Evolutionary conservation across 2,797 vertebrate species (phyloP), one percentile per base, ranked within the genome.

Genomic region (Oryzias dopingdopingensis): DNA sequence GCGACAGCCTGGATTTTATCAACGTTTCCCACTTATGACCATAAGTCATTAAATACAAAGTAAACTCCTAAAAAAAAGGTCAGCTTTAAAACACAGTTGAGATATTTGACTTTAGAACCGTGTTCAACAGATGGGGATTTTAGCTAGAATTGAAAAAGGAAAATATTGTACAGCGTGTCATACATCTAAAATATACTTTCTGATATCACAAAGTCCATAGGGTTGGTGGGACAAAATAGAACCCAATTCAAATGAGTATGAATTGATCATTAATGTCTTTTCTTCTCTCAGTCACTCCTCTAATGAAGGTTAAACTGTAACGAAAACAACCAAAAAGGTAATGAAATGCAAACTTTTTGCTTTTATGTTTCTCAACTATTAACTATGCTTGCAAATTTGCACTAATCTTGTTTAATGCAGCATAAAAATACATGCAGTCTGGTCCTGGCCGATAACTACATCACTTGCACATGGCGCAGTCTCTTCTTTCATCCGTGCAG

Each of bases 351-450:
- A 18, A 48, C 14, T 13, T 37, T 67, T 49, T 29, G 67, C 67
- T 72, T 76, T 67, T 65, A 56, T 59, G 67, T 44, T 82, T 77
- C 65, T 56, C 60, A 78, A 60, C 74, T 57, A 80, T 81, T 77
- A 82, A 65, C 37, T 51, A 65, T 46, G 42, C 61, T 74, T n/a
- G 18, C 40, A 20, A 24, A 58, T 46, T 4, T 60, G 41, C 67
- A 59, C 76, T 71, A 52, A 72, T 76, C 62, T 67, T 4, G 32
- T 49, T 59, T 70, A 59, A 52, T 6, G 23, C 18, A 56, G 43
- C 8, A 66, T 56, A 67, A 71, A 70, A 42, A 62, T 55, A 60
- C 70, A 51, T 55, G 52, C 6, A 56, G 70, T 45, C 48, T 37
- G 41, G 23, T 49, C 53, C 49, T 48, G 59, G 22, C 57, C 53